Conservation (phyloP, 1,140 invertebrate genomes). For the Panulirus ornatus region DNA sequence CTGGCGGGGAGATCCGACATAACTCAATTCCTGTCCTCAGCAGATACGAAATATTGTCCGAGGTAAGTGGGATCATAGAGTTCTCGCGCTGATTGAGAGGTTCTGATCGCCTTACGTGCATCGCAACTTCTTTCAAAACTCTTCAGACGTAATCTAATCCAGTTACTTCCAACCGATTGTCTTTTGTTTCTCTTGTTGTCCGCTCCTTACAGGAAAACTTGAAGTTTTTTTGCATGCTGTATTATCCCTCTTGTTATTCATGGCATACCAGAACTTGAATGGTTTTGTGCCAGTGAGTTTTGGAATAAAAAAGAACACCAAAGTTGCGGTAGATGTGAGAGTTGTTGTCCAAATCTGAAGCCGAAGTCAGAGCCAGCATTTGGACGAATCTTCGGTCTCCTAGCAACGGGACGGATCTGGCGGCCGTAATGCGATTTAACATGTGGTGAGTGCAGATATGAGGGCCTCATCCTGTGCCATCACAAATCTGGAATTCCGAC, state of each 20-base stretch:
- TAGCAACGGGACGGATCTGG: constrained; percentile 66
- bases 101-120: constrained; percentile 72
- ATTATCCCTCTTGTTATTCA: too few relatives aligned
- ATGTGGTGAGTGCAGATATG: constrained; percentile 72
- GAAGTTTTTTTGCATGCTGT: too few relatives aligned
- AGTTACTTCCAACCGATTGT: constrained; percentile 71
- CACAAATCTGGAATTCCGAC: constrained; percentile 60
- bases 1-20: constrained; percentile 46
- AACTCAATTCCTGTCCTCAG: constrained; percentile 63
- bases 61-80: constrained; percentile 71
- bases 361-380: constrained; percentile 39
- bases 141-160: constrained; percentile 71
- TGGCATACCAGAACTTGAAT: too few relatives aligned
- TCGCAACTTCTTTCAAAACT: constrained; percentile 71
- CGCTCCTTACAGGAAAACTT: too few relatives aligned
- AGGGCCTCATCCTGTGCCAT: constrained; percentile 56
- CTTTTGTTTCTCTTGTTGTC: constrained; percentile 61
- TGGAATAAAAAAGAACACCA: neutral
- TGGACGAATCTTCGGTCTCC: constrained; percentile 54
- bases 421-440: constrained; percentile 66
- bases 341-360: neutral
- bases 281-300: neutral
- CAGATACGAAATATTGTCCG: constrained; percentile 70
- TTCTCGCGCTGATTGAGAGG: constrained; percentile 69
- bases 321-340: neutral